A percentile compares a stretch with the other conserved stretches of the same genome.
Conservation (phyloP, 1,140 invertebrate genomes). For the Lucilia cuprina region DNA sequence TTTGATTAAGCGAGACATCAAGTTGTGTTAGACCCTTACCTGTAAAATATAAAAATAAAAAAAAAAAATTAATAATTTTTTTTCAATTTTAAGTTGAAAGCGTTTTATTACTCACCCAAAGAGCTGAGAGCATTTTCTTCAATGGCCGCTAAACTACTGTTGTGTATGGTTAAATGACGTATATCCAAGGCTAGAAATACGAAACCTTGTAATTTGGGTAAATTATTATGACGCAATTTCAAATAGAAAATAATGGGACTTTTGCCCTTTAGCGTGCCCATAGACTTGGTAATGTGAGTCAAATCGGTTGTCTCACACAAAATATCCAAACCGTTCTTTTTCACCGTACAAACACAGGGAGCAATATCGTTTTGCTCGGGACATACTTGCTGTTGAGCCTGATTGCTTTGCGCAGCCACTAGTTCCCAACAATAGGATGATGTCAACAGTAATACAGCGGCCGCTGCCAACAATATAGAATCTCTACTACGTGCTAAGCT, state of each 20-base stretch:
- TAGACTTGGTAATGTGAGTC: constrained; percentile 74
- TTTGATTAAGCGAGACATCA: constrained; percentile 81
- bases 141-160: constrained; percentile 84
- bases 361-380: constrained; percentile 74
- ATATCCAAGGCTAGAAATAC: constrained; percentile 88
- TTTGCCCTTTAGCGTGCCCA: constrained; percentile 78
- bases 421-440: not conserved
- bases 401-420: constrained; percentile 33
- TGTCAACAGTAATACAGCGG: not conserved
- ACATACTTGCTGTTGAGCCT: constrained; percentile 69
- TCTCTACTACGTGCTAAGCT: constrained; percentile 16
- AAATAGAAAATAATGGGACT: constrained; percentile 84
- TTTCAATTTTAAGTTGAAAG: not conserved
- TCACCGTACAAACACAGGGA: constrained; percentile 81
- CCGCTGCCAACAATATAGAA: not conserved
- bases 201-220: constrained; percentile 82
- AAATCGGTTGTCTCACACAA: constrained; percentile 84
- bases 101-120: constrained; percentile 69
- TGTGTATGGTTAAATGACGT: constrained; percentile 84
- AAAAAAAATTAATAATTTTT: not conserved
- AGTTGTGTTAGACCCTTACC: constrained; percentile 83
- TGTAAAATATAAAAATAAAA: constrained; percentile 55
- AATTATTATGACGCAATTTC: constrained; percentile 81
- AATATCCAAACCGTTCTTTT: constrained; percentile 86
- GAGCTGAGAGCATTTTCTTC: constrained; percentile 85